Conservation (phyloP, 2,113 vertebrate species). For the Sinocyclocheilus anophthalmus region DNA sequence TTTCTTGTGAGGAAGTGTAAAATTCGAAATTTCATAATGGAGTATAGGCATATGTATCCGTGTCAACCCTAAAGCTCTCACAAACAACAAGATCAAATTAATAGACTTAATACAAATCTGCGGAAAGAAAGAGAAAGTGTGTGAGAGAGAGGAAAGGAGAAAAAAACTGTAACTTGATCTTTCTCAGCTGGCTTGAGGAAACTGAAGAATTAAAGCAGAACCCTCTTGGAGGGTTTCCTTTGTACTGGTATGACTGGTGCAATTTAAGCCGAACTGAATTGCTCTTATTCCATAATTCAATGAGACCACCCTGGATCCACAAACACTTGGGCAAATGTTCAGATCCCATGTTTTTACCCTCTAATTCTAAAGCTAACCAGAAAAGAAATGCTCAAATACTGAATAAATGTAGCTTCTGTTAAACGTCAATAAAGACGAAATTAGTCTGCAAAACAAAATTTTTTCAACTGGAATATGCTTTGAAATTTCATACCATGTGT, state of each 20-base stretch:
- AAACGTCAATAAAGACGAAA: background rate
- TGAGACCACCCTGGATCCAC: constrained; percentile 30
- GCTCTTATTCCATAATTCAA: constrained; percentile 21
- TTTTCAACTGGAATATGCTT: background rate
- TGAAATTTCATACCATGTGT: background rate
- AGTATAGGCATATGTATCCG: background rate
- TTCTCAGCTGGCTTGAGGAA: constrained; percentile 19
- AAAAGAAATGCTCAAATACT: background rate
- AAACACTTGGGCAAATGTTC: constrained; percentile 5
- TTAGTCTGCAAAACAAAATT: background rate
- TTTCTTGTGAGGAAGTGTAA: background rate
- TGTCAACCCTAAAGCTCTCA: background rate
- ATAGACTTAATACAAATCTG: background rate
- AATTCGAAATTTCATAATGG: background rate
- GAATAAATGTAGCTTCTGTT: background rate
- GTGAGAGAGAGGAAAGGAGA: background rate
- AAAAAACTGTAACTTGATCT: constrained; percentile 26
- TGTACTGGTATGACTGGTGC: constrained; percentile 32
- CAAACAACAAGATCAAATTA: background rate
- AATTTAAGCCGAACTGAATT: constrained; percentile 31
- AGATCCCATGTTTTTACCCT: background rate
- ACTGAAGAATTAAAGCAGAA: constrained; percentile 35
- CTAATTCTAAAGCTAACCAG: constrained; percentile 1
- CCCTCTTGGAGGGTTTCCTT: constrained; percentile 16
- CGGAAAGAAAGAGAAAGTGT: background rate